Percentiles rank a stretch among this genome's conserved stretches.
phyloP scores from a whole-genome alignment of 2,113 vertebrate species.

The Tinamus guttatus region DNA sequence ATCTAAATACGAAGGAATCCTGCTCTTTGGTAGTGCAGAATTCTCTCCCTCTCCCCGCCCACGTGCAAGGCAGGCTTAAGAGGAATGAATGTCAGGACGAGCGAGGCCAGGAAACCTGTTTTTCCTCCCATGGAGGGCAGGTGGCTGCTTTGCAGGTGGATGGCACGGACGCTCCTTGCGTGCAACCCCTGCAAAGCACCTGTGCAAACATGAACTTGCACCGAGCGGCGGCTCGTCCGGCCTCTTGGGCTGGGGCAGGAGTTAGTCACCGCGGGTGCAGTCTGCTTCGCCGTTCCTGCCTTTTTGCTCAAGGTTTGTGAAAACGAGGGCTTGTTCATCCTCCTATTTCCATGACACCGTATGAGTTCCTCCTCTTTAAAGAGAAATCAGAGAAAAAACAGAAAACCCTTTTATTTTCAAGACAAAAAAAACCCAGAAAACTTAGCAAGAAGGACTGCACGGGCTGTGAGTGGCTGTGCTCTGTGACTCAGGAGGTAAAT shows the following conservation, averaged over 20 bases:
- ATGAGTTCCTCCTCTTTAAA: neutral
- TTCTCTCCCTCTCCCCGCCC: neutral
- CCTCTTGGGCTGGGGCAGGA: neutral
- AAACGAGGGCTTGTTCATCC: neutral
- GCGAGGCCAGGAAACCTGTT: neutral
- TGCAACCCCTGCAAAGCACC: neutral
- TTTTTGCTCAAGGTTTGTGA: neutral
- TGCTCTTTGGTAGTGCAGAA: neutral
- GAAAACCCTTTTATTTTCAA: too few species aligned
- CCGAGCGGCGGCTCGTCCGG: neutral
- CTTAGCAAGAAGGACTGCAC: neutral
- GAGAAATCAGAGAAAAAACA: neutral
- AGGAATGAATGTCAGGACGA: rapidly evolving
- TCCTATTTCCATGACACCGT: neutral
- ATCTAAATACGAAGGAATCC: neutral
- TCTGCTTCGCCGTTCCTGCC: neutral
- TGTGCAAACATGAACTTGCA: neutral
- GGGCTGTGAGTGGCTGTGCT: neutral
- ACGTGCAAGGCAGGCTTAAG: neutral
- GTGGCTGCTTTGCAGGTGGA: neutral
- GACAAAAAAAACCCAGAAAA: neutral
- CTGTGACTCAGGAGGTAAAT: neutral
- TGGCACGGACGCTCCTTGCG: neutral
- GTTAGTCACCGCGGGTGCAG: neutral
- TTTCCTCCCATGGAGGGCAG: neutral